phyloP scores from a whole-genome alignment of 2,113 vertebrate genomes.

The Triplophysa rosa region DNA sequence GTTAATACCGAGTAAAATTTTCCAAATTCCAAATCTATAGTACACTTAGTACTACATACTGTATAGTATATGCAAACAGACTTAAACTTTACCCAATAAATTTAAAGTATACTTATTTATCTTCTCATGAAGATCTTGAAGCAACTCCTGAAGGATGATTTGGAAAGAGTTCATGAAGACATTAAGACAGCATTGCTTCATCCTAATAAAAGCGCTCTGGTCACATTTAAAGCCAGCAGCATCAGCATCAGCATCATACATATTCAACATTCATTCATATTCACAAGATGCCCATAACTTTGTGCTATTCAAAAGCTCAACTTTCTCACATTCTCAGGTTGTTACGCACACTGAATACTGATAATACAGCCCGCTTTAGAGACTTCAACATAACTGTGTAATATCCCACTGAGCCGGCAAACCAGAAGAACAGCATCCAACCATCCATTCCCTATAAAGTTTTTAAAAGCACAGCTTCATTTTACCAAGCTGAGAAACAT shows the following conservation, averaged over 20 bases:
- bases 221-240: neutral
- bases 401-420: neutral
- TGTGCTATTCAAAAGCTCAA: conserved; percentile 13
- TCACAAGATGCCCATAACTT: conserved; percentile 5
- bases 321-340: neutral
- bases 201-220: neutral
- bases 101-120: too few relatives aligned
- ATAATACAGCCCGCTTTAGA: neutral
- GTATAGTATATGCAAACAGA: too few relatives aligned
- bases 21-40: too few relatives aligned
- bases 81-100: too few relatives aligned
- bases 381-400: neutral
- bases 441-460: neutral
- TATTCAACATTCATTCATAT: conserved; percentile 24
- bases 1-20: too few relatives aligned
- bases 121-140: too few relatives aligned
- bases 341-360: neutral
- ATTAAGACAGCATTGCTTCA: neutral
- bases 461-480: neutral
- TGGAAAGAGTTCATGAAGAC: neutral
- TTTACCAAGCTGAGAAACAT: neutral
- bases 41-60: too few relatives aligned
- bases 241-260: neutral
- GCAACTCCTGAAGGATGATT: neutral
- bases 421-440: neutral